phyloP scores from a whole-genome alignment of 1,140 invertebrate species.

The Drosophila rhopaloa region DNA sequence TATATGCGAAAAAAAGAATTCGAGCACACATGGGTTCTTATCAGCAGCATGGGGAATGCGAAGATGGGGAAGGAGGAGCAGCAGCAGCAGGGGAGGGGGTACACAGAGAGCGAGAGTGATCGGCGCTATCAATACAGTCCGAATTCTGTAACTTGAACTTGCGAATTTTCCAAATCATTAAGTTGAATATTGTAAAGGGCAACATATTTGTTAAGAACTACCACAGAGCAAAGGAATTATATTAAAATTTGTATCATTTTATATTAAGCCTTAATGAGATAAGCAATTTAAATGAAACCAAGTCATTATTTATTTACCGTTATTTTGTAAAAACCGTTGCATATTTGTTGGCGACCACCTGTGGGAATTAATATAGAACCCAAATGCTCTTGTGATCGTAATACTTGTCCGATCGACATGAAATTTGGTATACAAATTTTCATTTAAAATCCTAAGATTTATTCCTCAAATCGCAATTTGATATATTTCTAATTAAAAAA shows the following conservation, averaged over 20 bases:
- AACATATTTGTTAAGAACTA: no score
- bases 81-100: constrained; percentile 17
- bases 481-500: no score
- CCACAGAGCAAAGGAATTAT: no score
- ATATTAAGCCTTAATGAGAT: no score
- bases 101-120: constrained; percentile 56
- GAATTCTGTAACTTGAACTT: constrained; percentile 1
- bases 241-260: no score
- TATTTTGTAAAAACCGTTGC: background rate
- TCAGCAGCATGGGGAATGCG: constrained; percentile 40
- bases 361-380: background rate
- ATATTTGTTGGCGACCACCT: background rate
- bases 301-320: no score
- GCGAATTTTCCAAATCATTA: background rate
- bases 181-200: background rate
- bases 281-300: no score
- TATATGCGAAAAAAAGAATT: constrained; percentile 61
- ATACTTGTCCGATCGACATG: no score
- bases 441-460: no score
- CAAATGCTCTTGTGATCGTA: no score
- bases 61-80: constrained; percentile 6
- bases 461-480: no score
- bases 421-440: no score
- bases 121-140: constrained; percentile 33
- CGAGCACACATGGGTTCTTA: constrained; percentile 41